Percentiles rank a stretch among this genome's conserved stretches.
phyloP scores from a whole-genome alignment of 2,888 invertebrate species.

The Tenthredo scrophulariae region DNA sequence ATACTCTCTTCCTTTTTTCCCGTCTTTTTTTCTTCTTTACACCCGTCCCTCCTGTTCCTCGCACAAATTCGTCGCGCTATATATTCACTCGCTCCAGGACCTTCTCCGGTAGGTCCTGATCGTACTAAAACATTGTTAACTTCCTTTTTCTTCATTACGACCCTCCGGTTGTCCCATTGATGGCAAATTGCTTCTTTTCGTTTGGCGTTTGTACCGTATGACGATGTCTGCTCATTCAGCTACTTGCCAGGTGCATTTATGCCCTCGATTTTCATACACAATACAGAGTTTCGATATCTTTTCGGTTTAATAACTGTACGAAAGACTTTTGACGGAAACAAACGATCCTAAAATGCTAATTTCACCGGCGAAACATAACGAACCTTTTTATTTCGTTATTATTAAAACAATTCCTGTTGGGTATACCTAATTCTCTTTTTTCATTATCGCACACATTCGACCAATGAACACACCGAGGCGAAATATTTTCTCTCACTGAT shows the following conservation, averaged over 20 bases:
- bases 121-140: conserved; percentile 45
- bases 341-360: background rate
- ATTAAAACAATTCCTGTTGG: background rate
- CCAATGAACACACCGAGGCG: background rate
- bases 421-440: background rate
- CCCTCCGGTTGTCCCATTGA: conserved; percentile 33
- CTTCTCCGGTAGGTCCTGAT: conserved; percentile 22
- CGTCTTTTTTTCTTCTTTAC: background rate
- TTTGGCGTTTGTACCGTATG: background rate
- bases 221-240: background rate
- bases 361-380: conserved; percentile 12
- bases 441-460: background rate
- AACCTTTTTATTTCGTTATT: background rate
- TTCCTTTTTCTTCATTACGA: conserved; percentile 48
- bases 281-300: background rate
- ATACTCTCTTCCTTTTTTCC: background rate
- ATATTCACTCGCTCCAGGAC: conserved; percentile 18
- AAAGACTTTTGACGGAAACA: background rate
- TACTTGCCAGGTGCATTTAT: background rate
- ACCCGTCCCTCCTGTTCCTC: background rate
- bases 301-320: background rate
- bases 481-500: too few relatives aligned
- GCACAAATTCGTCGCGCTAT: conserved; percentile 36
- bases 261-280: background rate
- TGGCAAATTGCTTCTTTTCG: conserved; percentile 34